phyloP scores from a whole-genome alignment of 1,140 invertebrate species.

The Metopolophium dirhodum region DNA sequence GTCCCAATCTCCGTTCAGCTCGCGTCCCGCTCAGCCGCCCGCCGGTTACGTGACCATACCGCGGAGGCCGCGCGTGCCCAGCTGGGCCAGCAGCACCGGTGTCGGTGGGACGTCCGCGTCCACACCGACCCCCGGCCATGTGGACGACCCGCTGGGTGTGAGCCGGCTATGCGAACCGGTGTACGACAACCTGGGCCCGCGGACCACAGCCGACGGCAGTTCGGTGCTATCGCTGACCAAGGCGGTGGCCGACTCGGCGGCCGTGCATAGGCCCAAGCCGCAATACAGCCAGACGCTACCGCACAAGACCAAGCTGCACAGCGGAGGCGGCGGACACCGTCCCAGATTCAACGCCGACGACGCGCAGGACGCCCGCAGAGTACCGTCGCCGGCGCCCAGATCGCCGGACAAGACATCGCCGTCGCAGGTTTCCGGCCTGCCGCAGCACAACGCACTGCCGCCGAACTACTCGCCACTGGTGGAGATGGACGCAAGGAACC shows the following conservation, averaged over 20 bases:
- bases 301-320: constrained; percentile 69
- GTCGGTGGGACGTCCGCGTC: constrained; percentile 76
- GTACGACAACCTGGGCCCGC: constrained; percentile 88
- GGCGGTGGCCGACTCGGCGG: constrained; percentile 60
- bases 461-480: constrained; percentile 61
- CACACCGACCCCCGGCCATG: constrained; percentile 63
- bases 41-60: constrained; percentile 85
- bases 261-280: constrained; percentile 81
- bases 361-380: constrained; percentile 66
- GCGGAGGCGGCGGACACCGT: constrained; percentile 60
- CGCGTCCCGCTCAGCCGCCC: constrained; percentile 66
- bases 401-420: constrained; percentile 6
- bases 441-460: constrained; percentile 25
- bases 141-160: constrained; percentile 59
- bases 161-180: constrained; percentile 64
- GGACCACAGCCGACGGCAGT: constrained; percentile 84
- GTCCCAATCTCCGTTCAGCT: constrained; percentile 73
- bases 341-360: constrained; percentile 62
- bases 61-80: constrained; percentile 78
- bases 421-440: constrained; percentile 57
- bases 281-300: constrained; percentile 82
- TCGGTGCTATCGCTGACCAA: constrained; percentile 80
- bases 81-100: constrained; percentile 76
- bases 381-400: not conserved
- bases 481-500: constrained; percentile 19